Evolutionary conservation across 2,113 vertebrate species (phyloP).

Genomic region (Acrocephalus arundinaceus): DNA sequence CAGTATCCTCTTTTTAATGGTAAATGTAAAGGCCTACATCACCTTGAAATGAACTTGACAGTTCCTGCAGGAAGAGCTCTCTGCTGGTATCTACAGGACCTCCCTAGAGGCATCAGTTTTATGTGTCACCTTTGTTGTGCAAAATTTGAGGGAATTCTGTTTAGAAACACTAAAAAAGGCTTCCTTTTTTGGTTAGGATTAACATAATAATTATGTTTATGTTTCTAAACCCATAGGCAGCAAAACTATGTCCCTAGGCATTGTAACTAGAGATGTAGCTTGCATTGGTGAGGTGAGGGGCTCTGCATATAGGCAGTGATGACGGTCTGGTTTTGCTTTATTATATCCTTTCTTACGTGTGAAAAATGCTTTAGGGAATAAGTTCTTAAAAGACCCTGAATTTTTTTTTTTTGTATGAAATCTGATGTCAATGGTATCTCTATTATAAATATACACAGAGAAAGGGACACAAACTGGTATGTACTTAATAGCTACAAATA

Average conservation of each 20-base stretch:
- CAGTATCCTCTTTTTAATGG: not conserved
- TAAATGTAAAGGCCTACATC: not conserved
- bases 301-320: not conserved
- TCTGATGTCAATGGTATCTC: not conserved
- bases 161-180: not conserved
- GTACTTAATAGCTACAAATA: not conserved
- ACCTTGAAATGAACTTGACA: not conserved
- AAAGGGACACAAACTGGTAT: accelerated
- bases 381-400: not conserved
- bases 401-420: not conserved
- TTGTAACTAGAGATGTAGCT: not conserved
- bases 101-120: not conserved
- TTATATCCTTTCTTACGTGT: not conserved
- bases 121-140: not conserved
- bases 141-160: not conserved
- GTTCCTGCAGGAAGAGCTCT: not conserved
- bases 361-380: not conserved
- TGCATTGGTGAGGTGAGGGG: not conserved
- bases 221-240: not conserved
- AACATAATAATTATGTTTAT: not conserved
- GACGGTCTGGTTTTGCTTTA: not conserved
- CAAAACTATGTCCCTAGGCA: not conserved
- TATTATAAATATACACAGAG: not conserved
- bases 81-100: not conserved
- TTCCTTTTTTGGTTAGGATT: not conserved